phyloP scores from a whole-genome alignment of 2,113 vertebrate genomes.

The Brienomyrus brachyistius region DNA sequence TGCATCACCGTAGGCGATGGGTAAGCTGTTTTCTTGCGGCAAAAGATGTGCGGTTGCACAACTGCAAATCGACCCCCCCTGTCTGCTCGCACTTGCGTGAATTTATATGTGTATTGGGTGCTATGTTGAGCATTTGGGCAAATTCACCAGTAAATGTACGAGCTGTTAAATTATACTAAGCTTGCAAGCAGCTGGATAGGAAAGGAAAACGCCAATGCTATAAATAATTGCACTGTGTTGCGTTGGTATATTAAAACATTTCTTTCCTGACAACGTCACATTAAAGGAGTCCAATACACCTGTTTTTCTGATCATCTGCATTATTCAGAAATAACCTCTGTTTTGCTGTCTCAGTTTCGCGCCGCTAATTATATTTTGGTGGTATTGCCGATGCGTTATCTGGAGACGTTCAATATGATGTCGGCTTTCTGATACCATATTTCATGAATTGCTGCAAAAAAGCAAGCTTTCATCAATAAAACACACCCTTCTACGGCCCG shows the following conservation, averaged over 20 bases:
- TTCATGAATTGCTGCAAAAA: background rate
- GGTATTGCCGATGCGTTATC: background rate
- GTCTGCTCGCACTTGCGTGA: background rate
- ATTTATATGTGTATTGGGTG: background rate
- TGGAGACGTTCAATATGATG: slow-evolving; percentile 4
- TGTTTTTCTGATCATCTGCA: background rate
- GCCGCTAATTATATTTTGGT: background rate
- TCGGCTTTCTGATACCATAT: background rate
- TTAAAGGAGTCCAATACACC: background rate
- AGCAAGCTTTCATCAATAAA: background rate
- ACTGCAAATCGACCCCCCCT: background rate
- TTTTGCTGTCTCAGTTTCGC: background rate
- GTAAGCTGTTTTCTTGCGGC: slow-evolving; percentile 1
- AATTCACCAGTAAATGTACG: background rate
- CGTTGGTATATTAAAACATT: background rate
- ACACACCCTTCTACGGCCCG: background rate
- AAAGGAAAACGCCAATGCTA: background rate
- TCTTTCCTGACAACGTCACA: background rate
- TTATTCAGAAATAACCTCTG: background rate
- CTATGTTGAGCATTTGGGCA: background rate
- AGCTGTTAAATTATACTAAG: background rate
- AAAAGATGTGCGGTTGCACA: background rate
- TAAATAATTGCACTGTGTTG: background rate
- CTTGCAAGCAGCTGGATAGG: background rate
- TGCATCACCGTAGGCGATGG: slow-evolving; percentile 2